Evolutionary conservation across 2,113 vertebrate genomes (phyloP), one percentile per base, ranked within the genome.

Genomic region (Lophura nycthemera): DNA sequence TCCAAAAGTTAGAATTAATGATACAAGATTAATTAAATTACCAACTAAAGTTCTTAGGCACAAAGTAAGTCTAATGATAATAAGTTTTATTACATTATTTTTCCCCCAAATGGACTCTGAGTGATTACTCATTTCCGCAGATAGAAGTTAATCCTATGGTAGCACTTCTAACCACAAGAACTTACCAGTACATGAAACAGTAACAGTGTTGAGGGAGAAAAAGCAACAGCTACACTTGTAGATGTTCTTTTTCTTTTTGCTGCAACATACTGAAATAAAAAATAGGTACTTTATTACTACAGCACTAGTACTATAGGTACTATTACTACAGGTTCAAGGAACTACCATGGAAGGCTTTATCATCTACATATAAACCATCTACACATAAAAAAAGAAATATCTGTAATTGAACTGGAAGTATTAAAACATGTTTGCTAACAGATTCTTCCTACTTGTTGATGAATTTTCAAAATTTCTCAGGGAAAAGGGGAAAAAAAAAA

Each of bases 221-320:
- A 97, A 97, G 90, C 86, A 97, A 97, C 94, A 96, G 90, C 97
- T 98, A 98, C 97, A 98, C 98, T 95, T 98, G 97, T 97, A 98
- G 97, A 96, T 98, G 97, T 40, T 97, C 97, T 86, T 97, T 98
- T 92, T 97, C 97, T 97, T 97, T 98, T 88, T 98, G 97, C 96
- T 98, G 97, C 97, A 98, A 97, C 97, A 98, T 96, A 96, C 98
- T 98, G 91, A 59, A 95, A 97, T 88, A 91, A 20, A 94, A 70
- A 60, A 92, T 85, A 83, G 34, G 32, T 50, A 59, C 10, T 75
- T 90, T 79, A 69, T 92, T 96, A 88, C 16, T 67, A 73, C 11
- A 61, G 30, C 10, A 20, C 8, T 57, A 61, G 40, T 27, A 64
- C 61, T 29, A 27, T 29, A 25, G 25, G 36, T 40, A 18, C 15